A percentile compares a stretch with the other conserved stretches of the same genome.
Conservation (phyloP, 2,113 vertebrate species). For the cat (Felis catus) region F.catus_Fca126_mat1.0 CM031424.1:73754001-73754500, state of each 20-base stretch:
- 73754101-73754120: no score
- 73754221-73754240: neutral
- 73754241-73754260: neutral
- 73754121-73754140: no score
- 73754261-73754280: conserved; percentile 11
- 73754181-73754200: neutral
- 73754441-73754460: neutral
- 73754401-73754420: neutral
- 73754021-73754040: no score
- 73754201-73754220: neutral
- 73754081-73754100: no score
- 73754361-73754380: neutral
- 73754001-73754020: no score
- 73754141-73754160: no score
- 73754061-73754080: no score
- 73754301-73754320: neutral
- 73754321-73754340: conserved; percentile 21
- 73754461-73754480: neutral
- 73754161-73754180: neutral
- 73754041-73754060: no score
- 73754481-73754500: neutral
- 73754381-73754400: neutral
- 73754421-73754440: neutral
- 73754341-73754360: neutral
- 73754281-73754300: neutral